Evolutionary conservation across 1,140 invertebrate species (phyloP).

Genomic region (Probaryconus sp.): DNA sequence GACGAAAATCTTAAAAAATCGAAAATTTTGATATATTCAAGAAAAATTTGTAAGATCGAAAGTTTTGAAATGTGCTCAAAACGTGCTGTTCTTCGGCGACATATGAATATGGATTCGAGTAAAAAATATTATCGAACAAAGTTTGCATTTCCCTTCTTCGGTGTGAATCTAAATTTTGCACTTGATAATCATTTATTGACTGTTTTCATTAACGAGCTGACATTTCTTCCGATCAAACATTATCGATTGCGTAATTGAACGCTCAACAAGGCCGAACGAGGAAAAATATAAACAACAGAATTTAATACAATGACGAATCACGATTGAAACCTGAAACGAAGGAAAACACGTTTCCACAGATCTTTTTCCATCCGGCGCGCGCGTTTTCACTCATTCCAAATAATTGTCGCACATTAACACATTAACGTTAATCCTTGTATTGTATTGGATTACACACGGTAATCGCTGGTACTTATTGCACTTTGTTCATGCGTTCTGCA

Average conservation of each 20-base stretch:
- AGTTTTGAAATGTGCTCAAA: no score
- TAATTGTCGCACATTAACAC: constrained; percentile 29
- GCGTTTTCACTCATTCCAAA: constrained; percentile 44
- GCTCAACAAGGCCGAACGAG: constrained; percentile 25
- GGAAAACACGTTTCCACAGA: constrained; percentile 31
- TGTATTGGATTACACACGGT: constrained; percentile 17
- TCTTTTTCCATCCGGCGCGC: constrained; percentile 17
- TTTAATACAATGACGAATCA: constrained; percentile 53
- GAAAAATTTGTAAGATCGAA: no score
- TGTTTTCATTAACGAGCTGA: constrained; percentile 21
- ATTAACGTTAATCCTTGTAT: constrained; percentile 20
- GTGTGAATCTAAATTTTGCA: constrained; percentile 32
- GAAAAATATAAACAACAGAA: constrained; percentile 51
- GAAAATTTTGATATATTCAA: no score
- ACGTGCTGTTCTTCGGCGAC: no score
- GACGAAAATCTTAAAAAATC: no score
- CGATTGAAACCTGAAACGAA: constrained; percentile 50
- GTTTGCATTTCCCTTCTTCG: constrained; percentile 7
- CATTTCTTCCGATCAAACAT: constrained; percentile 28
- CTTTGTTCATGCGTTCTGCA: no score
- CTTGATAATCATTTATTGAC: constrained; percentile 15
- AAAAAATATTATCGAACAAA: constrained; percentile 17
- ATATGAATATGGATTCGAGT: no score
- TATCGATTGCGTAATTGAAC: constrained; percentile 32
- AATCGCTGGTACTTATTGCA: no score